Percentiles rank a stretch among this genome's conserved stretches.
Evolutionary conservation across 2,888 invertebrate genomes (phyloP).

Genomic region (Ecliptopera silaceata): DNA sequence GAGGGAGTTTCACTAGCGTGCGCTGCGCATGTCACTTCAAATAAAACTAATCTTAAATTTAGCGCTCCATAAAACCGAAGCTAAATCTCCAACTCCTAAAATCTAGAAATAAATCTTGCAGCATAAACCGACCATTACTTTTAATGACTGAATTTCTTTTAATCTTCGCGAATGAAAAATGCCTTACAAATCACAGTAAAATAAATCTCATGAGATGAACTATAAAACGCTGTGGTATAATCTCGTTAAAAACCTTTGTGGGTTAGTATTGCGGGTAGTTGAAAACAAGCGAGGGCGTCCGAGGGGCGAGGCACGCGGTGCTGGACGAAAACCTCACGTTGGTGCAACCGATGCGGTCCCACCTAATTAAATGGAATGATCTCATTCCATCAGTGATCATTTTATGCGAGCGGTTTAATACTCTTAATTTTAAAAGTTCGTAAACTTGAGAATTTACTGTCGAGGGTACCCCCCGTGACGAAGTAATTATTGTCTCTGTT

Average conservation of each 20-base stretch:
- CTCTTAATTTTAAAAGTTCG: slow-evolving; percentile 44
- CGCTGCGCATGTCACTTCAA: slow-evolving; percentile 17
- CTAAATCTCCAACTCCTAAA: slow-evolving; percentile 48
- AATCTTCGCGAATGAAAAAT: slow-evolving; percentile 66
- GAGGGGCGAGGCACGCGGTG: slow-evolving; percentile 21
- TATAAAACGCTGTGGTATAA: slow-evolving; percentile 72
- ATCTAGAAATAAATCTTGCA: slow-evolving; percentile 58
- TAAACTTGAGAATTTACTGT: slow-evolving; percentile 68
- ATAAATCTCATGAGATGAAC: slow-evolving; percentile 75
- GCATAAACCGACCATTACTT: slow-evolving; percentile 64
- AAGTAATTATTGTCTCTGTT: slow-evolving; percentile 48
- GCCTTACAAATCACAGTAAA: slow-evolving; percentile 68
- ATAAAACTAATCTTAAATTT: slow-evolving; percentile 42
- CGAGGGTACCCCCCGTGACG: slow-evolving; percentile 57
- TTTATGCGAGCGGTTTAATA: slow-evolving; percentile 69
- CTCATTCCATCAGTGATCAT: slow-evolving; percentile 69
- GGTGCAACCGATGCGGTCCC: slow-evolving; percentile 55
- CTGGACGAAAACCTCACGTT: slow-evolving; percentile 37
- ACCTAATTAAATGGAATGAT: slow-evolving; percentile 74
- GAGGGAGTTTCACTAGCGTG: slow-evolving; percentile 12
- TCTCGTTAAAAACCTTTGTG: slow-evolving; percentile 76
- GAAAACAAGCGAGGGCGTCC: slow-evolving; percentile 24
- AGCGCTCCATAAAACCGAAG: slow-evolving; percentile 39
- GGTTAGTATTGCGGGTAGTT: slow-evolving; percentile 62
- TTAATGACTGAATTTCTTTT: slow-evolving; percentile 71